A percentile compares a stretch with the other conserved stretches of the same genome.
These are phyloP conservation scores for Rhabditoides inermis DNA, from an alignment of 2,888 invertebrate species.

Conservation along the genomic window DNA sequence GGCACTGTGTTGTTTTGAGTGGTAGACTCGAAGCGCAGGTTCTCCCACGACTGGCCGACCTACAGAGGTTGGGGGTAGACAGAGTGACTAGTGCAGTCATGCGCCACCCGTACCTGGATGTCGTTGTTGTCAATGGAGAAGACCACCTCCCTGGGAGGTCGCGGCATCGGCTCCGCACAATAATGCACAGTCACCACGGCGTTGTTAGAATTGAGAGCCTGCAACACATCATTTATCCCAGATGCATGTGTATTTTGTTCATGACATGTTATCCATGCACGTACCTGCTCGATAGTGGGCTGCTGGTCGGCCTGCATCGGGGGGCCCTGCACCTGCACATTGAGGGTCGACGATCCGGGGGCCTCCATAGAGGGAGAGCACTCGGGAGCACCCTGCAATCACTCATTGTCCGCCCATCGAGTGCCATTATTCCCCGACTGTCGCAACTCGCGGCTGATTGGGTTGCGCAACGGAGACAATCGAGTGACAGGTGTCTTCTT, in stretches of 20 bases:
- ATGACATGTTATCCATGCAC: background rate
- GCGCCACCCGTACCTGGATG: constrained; percentile 33
- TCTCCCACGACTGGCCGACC: constrained; percentile 47
- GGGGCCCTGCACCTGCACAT: constrained; percentile 46
- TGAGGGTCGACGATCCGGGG: constrained; percentile 38
- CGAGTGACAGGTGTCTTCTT: background rate
- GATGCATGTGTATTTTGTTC: background rate
- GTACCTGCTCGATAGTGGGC: constrained; percentile 44
- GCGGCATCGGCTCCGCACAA: constrained; percentile 48
- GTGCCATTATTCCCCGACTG: background rate
- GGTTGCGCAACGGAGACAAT: background rate
- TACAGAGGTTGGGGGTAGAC: constrained; percentile 13
- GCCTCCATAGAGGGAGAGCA: constrained; percentile 45
- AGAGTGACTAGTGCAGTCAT: background rate
- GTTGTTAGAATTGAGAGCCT: constrained; percentile 25
- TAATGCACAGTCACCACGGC: constrained; percentile 48
- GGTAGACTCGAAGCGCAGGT: constrained; percentile 46
- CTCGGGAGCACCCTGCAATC: constrained; percentile 42
- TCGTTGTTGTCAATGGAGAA: constrained; percentile 49
- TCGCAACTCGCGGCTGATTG: background rate
- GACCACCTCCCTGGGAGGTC: constrained; percentile 47
- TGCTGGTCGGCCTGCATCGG: constrained; percentile 44
- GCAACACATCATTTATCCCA: background rate
- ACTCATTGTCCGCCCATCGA: background rate
- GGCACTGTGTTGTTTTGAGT: constrained; percentile 47